Conservation (phyloP, 2,797 vertebrate species). For the Cynopterus sphinx region DNA sequence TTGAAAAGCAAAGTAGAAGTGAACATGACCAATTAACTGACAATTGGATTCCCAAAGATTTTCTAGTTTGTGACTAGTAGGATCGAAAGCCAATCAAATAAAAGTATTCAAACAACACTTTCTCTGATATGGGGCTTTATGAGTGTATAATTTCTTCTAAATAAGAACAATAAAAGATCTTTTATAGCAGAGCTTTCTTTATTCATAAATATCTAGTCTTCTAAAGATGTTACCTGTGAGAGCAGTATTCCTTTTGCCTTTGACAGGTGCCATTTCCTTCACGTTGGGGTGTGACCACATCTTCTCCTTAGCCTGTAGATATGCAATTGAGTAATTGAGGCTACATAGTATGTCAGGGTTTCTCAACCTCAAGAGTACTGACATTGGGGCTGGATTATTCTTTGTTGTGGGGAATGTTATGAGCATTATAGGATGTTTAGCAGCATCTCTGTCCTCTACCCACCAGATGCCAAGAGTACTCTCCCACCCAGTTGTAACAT, state of each 20-base stretch:
- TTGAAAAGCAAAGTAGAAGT: neutral
- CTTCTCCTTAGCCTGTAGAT: slow-evolving; percentile 84
- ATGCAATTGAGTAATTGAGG: neutral
- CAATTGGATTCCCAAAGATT: slow-evolving; percentile 9
- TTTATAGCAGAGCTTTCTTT: neutral
- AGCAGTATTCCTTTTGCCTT: slow-evolving; percentile 88
- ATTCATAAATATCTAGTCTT: neutral
- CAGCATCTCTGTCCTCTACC: neutral
- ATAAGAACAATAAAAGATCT: neutral
- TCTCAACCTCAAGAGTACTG: neutral
- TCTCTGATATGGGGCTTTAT: neutral
- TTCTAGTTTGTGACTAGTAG: slow-evolving; percentile 17
- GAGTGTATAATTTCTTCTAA: neutral
- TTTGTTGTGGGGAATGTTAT: neutral
- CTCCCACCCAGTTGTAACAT: neutral
- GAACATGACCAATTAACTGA: neutral
- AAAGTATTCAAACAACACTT: neutral
- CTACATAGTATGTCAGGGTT: neutral
- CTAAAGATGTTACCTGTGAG: slow-evolving; percentile 86
- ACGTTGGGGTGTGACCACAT: slow-evolving; percentile 77
- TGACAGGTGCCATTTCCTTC: slow-evolving; percentile 84
- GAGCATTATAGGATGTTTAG: neutral
- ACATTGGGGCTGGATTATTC: too few species aligned
- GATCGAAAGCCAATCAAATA: slow-evolving; percentile 11
- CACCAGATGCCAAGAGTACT: neutral